These are phyloP conservation scores for Hypocryptadius cinnamomeus DNA, from an alignment of 2,113 vertebrate species.

Conservation along the genomic window DNA sequence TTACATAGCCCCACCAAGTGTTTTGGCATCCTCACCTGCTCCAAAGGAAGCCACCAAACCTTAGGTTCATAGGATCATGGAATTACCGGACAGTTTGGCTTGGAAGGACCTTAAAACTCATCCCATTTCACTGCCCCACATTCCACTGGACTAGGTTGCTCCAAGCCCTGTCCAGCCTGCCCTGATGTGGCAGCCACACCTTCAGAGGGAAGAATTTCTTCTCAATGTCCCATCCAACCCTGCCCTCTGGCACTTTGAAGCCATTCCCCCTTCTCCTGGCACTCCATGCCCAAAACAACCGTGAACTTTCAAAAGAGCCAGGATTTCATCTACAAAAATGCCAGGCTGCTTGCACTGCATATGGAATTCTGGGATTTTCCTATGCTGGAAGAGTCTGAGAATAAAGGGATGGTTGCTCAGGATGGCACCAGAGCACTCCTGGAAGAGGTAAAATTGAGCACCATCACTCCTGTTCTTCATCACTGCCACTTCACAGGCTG, in stretches of 20 bases:
- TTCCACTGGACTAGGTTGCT: background rate
- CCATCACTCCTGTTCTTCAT: background rate
- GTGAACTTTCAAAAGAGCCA: background rate
- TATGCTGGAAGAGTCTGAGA: background rate
- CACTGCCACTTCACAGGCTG: background rate
- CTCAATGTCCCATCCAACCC: background rate
- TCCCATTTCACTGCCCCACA: fast-evolving
- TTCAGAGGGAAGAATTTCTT: background rate
- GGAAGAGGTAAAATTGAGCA: background rate
- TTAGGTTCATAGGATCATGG: background rate
- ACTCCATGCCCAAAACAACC: background rate
- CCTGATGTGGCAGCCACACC: background rate
- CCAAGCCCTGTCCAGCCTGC: background rate
- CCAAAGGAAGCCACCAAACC: background rate
- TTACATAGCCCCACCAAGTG: fast-evolving
- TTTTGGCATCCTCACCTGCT: background rate
- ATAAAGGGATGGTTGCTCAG: background rate
- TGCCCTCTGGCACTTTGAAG: no score
- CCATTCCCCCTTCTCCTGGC: background rate
- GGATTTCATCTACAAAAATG: background rate
- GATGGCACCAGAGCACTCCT: background rate
- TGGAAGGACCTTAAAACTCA: background rate
- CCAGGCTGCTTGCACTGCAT: background rate
- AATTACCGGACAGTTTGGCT: background rate
- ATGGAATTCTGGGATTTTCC: background rate